These are phyloP conservation scores for Therioaphis trifolii DNA, from an alignment of 2,888 invertebrate species.

Conservation along the genomic window DNA sequence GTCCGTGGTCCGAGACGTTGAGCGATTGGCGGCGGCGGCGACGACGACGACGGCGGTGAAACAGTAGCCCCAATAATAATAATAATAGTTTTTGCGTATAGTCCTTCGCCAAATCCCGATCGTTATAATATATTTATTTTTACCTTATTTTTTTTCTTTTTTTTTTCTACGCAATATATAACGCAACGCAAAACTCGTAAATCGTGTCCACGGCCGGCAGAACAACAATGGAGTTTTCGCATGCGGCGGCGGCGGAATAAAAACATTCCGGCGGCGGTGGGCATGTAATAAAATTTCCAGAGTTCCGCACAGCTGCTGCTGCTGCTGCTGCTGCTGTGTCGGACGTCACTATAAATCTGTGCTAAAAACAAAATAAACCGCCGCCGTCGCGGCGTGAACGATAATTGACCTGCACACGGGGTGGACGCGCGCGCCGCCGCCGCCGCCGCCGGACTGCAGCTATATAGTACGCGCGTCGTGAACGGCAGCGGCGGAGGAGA, in stretches of 20 bases:
- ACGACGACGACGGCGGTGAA: too few species aligned
- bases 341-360: conserved; percentile 46
- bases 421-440: neutral
- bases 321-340: neutral
- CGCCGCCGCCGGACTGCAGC: too few species aligned
- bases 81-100: neutral
- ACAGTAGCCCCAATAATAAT: conserved; percentile 27
- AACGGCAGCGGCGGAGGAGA: neutral
- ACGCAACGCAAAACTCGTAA: conserved; percentile 30
- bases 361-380: conserved; percentile 44
- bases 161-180: neutral
- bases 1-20: conserved; percentile 29
- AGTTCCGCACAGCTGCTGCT: neutral
- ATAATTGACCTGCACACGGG: neutral
- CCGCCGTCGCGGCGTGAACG: conserved; percentile 21
- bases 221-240: conserved; percentile 43
- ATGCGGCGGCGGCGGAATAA: conserved; percentile 41
- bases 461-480: neutral
- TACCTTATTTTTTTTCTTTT: conserved; percentile 2
- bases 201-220: conserved; percentile 7
- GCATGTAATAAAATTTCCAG: conserved; percentile 24
- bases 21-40: conserved; percentile 2
- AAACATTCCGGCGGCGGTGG: conserved; percentile 44
- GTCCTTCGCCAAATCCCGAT: conserved; percentile 19
- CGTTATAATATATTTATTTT: neutral